Percentiles rank a stretch among this genome's conserved stretches.
Evolutionary conservation across 2,113 vertebrate genomes (phyloP).

Genomic region (Ctenomys sociabilis): DNA sequence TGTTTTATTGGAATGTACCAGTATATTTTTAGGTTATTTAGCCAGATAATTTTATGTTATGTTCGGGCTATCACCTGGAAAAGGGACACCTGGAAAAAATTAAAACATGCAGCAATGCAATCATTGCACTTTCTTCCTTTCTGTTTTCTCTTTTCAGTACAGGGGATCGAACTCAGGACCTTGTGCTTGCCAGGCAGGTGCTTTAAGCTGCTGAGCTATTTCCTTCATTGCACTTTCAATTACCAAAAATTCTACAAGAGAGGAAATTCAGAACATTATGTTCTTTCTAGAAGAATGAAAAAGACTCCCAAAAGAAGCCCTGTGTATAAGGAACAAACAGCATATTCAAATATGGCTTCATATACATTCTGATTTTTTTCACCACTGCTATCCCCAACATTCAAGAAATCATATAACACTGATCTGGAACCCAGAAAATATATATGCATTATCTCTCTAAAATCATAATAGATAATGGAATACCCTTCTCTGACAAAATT

Average conservation of each 20-base stretch:
- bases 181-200: too few relatives aligned
- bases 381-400: accelerated
- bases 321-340: not conserved
- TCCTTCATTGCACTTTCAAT: not conserved
- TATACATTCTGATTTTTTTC: not conserved
- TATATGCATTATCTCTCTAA: not conserved
- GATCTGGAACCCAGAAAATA: not conserved
- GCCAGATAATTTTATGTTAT: not conserved
- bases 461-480: not conserved
- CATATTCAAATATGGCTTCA: not conserved
- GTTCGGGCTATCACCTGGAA: not conserved
- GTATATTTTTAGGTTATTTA: not conserved
- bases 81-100: not conserved
- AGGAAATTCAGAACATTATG: not conserved
- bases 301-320: not conserved
- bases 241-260: not conserved
- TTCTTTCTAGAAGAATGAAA: not conserved
- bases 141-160: too few relatives aligned
- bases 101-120: not conserved
- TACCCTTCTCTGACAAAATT: too few relatives aligned
- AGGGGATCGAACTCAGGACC: too few relatives aligned
- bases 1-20: not conserved
- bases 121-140: not conserved
- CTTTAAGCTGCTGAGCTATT: too few relatives aligned
- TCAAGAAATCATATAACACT: not conserved